A percentile compares a stretch with the other conserved stretches of the same genome.
These are phyloP conservation scores for Zeugodacus cucurbitae DNA, from an alignment of 1,140 invertebrate species.

Conservation along the genomic window DNA sequence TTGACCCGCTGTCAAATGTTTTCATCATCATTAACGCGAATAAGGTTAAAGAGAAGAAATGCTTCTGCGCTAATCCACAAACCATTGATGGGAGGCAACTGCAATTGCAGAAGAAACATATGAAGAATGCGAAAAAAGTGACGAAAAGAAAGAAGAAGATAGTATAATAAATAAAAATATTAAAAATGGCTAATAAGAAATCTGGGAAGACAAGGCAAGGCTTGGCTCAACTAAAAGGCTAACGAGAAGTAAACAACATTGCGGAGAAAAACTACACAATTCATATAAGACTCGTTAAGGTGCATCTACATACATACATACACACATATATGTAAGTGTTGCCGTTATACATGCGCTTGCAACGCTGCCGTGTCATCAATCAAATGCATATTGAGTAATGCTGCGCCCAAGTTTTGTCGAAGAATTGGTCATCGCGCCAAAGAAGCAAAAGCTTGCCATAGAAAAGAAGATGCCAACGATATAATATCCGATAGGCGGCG, in stretches of 20 bases:
- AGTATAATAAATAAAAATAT: not conserved
- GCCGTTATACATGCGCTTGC: not conserved
- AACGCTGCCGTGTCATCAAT: not conserved
- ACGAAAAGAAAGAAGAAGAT: not conserved
- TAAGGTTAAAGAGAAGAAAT: slow-evolving; percentile 5
- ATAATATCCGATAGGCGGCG: not conserved
- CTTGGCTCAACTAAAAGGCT: not conserved
- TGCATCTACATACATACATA: not conserved
- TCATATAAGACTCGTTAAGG: not conserved
- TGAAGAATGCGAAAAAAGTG: not conserved
- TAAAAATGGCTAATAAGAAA: not conserved
- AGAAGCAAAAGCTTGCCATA: not conserved
- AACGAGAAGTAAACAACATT: slow-evolving; percentile 6
- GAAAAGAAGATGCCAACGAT: not conserved
- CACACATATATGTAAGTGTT: not conserved
- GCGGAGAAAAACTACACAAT: not conserved
- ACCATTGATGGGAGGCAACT: not conserved
- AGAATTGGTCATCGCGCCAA: not conserved
- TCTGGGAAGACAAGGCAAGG: not conserved
- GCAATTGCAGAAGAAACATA: not conserved
- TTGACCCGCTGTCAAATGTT: slow-evolving; percentile 25
- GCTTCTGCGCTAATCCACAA: not conserved
- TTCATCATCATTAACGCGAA: slow-evolving; percentile 31
- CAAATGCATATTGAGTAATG: not conserved
- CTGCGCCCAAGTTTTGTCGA: not conserved